Evolutionary conservation across 2,113 vertebrate species (phyloP), one percentile per base, ranked within the genome.

Genomic region (Pelvicachromis taeniatus): DNA sequence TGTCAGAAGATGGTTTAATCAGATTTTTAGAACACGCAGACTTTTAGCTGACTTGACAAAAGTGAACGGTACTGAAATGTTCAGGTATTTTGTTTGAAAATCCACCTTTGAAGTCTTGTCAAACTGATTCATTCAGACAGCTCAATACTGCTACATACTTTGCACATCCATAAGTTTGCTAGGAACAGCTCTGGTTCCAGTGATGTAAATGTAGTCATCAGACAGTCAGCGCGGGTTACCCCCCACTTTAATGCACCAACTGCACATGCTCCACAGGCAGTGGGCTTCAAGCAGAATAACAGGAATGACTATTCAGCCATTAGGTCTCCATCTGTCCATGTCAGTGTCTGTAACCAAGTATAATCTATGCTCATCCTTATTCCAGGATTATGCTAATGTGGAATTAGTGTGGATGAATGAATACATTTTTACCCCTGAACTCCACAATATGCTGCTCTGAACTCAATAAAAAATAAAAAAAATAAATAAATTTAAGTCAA

Each of bases 251-350:
- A 65, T 40, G 19, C 33, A 65, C 61, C 61, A 65, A 65, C 61
- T 65, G 61, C 61, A 65, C 61, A 40, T 65, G 61, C 61, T 65
- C 19, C 33, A 65, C 61, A 65, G 61, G 61, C 19, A 65, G 61
- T 65, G 61, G 33, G 38, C 6, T 65, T 65, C 2, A 65, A 65
- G 61, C 19, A 65, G 61, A 65, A 65, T 65, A 65, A 65, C 61
- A 38, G 61, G 4, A 65, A 65, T 65, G 33, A 38, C 61, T 65
- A 19, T 21, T 65, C 33, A 65, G 61, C 19, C 61, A 65, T 65
- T 40, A 65, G 6, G 11, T 65, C 33, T 65, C 61, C 33, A 65
- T 65, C 61, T 65, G 33, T 40, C 33, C 19, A 65, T 21, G 61
- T 13, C 61, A 65, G 61, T 65, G 19, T 65, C 61, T 11, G 33